Base-by-base conservation (phyloP, 2,113 vertebrate genomes). In the Nestor notabilis region DNA sequence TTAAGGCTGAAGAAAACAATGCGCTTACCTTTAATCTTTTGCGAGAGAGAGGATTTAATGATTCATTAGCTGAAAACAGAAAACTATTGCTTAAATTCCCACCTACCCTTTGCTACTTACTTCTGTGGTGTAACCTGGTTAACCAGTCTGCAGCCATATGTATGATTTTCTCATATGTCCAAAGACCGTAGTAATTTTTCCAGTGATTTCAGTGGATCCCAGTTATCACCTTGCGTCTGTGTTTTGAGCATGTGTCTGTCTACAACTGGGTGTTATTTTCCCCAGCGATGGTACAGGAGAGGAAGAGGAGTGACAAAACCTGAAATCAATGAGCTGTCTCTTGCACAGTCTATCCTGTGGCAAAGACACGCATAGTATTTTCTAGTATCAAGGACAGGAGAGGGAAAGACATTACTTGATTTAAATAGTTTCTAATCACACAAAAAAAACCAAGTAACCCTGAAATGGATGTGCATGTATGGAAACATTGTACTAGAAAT, bases 21-120 rank as follows among this genome's bases (percentile, higher is more conserved):
- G 20, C 19, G 17, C 50, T 94, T 91, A 58, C 27, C 43, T 81
- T 65, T 75, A 87, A 64, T 46, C 18, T 75, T 89, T 82, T 86
- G 33, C 41, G 79, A 18, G 52, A 93, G 5, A 33, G 8, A 68
- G 69, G 19, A 61, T 44, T 75, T n/a, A 18, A 58, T 61, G 7
- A 66, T 72, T 79, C 41, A 35, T 1, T 60, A 66, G 19, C n/a
- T 76, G 39, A 89, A 89, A 53, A 13, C 33, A 71, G 23, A 81
- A 50, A 17, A 64, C 20, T 37, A 2, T n/a, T 84, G 33, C 23
- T 71, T 74, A 33, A 61, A 83, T 55, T 83, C 46, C 35, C 20
- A 39, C 23, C 31, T 75, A 39, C 17, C 8, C 29, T 68, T 88
- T 87, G 29, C 18, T 58, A 2, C 46, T 41, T 81, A 35, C 1